These are phyloP conservation scores for Pandion haliaetus DNA, from an alignment of 2,113 vertebrate species.

Conservation along the genomic window DNA sequence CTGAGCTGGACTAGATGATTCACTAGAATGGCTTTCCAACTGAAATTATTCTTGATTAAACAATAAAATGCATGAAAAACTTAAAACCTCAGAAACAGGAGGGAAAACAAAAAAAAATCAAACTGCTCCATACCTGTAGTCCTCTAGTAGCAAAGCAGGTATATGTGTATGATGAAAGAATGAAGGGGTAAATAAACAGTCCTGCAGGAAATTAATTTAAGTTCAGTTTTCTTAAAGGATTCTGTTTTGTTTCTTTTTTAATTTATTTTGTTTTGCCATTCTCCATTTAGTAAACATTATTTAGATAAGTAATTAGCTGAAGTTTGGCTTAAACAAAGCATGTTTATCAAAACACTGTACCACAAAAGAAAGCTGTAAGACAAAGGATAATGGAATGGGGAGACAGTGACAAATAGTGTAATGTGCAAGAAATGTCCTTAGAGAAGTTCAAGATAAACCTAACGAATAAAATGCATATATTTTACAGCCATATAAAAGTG, in stretches of 20 bases:
- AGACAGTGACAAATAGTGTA: neutral
- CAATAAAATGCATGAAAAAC: neutral
- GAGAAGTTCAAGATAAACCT: neutral
- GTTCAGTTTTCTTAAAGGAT: neutral
- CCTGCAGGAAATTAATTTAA: neutral
- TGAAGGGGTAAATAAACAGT: neutral
- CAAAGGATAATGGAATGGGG: neutral
- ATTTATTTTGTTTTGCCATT: neutral
- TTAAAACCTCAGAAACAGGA: neutral
- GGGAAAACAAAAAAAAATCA: neutral
- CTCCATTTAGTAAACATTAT: neutral
- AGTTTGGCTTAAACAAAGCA: neutral
- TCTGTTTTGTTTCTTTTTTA: neutral
- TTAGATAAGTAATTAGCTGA: neutral
- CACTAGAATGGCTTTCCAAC: neutral
- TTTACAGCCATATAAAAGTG: neutral
- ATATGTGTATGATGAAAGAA: neutral
- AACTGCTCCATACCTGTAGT: neutral
- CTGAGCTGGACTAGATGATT: neutral
- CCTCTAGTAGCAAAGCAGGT: neutral
- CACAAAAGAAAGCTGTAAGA: neutral
- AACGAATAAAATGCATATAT: neutral
- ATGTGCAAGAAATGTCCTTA: neutral
- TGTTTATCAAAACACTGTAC: neutral
- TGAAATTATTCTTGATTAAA: neutral